A percentile compares a stretch with the other conserved stretches of the same genome.
phyloP scores from a whole-genome alignment of 2,797 vertebrate species.

The Helostoma temminkii region DNA sequence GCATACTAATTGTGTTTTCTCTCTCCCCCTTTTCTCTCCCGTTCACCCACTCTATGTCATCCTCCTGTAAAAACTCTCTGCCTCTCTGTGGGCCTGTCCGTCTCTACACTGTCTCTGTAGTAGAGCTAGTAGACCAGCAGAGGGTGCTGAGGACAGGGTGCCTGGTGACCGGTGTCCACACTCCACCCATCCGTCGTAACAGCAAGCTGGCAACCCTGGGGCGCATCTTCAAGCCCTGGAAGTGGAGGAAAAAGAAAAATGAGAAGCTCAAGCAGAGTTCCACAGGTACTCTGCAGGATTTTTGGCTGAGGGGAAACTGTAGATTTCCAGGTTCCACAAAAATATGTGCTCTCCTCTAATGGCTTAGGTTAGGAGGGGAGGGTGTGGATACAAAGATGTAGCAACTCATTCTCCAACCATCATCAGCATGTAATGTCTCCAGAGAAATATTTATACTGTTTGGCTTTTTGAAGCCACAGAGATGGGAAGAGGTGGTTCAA shows the following conservation, averaged over 20 bases:
- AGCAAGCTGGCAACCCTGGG: conserved; percentile 96
- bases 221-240: conserved; percentile 98
- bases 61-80: conserved; percentile 27
- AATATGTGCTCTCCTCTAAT: conserved; percentile 2
- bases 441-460: neutral
- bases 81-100: conserved; percentile 20
- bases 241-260: conserved; percentile 99
- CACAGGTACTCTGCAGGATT: conserved; percentile 74
- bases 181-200: conserved; percentile 93
- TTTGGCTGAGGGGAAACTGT: neutral
- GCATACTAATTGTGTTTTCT: conserved; percentile 66
- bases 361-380: conserved; percentile 12
- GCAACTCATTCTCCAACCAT: neutral
- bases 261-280: conserved; percentile 93
- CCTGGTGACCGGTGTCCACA: conserved; percentile 92
- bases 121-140: conserved; percentile 92
- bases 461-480: neutral
- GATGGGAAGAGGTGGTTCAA: too few relatives aligned
- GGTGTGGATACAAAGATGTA: conserved; percentile 12
- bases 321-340: neutral
- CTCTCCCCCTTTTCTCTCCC: conserved; percentile 17
- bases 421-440: conserved; percentile 6
- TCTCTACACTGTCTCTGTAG: conserved; percentile 46
- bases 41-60: conserved; percentile 26
- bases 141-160: conserved; percentile 90